These are phyloP conservation scores for Lacerta agilis DNA, from an alignment of 2,797 vertebrate species.

Conservation along the genomic window DNA sequence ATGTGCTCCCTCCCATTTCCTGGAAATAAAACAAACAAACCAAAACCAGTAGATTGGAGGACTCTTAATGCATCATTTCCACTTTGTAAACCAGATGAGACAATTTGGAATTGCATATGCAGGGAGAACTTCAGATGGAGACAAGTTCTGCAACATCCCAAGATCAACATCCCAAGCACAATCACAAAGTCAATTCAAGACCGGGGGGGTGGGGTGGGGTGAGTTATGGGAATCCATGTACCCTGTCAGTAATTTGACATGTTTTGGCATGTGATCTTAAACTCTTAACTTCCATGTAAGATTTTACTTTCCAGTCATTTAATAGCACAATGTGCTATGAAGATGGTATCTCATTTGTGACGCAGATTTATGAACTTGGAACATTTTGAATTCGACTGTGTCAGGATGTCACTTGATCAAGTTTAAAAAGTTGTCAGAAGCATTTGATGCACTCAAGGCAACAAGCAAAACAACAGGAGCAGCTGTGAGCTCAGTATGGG, in stretches of 20 bases:
- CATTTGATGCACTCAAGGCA: conserved; percentile 15
- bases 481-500: not conserved
- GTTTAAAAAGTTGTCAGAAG: conserved; percentile 4
- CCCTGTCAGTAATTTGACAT: not conserved
- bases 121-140: not conserved
- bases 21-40: not conserved
- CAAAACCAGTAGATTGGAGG: not conserved
- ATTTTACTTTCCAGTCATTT: not conserved
- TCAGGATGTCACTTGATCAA: not conserved
- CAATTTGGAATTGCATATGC: not conserved
- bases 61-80: not conserved
- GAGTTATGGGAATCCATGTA: not conserved
- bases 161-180: not conserved
- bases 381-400: not conserved
- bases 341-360: not conserved
- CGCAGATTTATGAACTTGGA: not conserved
- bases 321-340: not conserved
- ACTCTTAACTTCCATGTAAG: not conserved
- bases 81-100: not conserved
- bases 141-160: not conserved
- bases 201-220: too few relatives aligned
- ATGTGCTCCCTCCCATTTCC: not conserved
- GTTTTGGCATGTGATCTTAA: not conserved
- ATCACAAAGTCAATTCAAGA: not conserved
- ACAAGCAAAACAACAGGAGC: conserved; percentile 23